Evolutionary conservation across 2,888 invertebrate species (phyloP), one percentile per base, ranked within the genome.

Genomic region (Stegana nigrithorax): DNA sequence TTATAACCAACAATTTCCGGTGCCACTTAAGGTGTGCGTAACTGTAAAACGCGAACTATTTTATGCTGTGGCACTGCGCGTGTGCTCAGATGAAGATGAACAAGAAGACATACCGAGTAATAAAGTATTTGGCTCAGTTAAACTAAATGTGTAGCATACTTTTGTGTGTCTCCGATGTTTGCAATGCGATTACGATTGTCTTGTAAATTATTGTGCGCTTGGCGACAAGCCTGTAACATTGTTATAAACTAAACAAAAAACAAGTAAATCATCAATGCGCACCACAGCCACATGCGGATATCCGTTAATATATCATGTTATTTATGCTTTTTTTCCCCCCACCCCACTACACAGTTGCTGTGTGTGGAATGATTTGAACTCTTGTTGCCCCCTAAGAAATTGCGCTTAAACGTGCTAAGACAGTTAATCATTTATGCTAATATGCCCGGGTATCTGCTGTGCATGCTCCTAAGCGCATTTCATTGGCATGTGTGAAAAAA

Each of bases 1-100:
- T 84, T 83, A 83, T 81, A 83, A 82, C 81, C 73, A 45, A 21
- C 55, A 47, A 50, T 50, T 26, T 50, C 50, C 50, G 50, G n/a
- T 50, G 50, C 26, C 50, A 50, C 50, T 50, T 50, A 50, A 50
- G 50, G 50, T 50, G 50, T 50, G 50, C 50, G 26, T 50, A 50
- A 50, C 47, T 47, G 47, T 47, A 47, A 47, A 47, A 47, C 50
- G 25, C 23, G 8, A 50, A 26, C 26, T 25, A 25, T 50, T 45
- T 19, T 45, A 21, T 45, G 21, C 10, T n/a, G 19, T 45, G 21
- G 17, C 19, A 8, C 19, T 44, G 44, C 10, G 45, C 21, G 45
- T 45, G 45, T 45, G 45, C 10, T n/a, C n/a, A n/a, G n/a, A n/a
- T n/a, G n/a, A n/a, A n/a, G n/a, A n/a, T n/a, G n/a, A n/a, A n/a